Conservation (phyloP, 1,140 invertebrate species). For the Neuroterus valhalla region DNA sequence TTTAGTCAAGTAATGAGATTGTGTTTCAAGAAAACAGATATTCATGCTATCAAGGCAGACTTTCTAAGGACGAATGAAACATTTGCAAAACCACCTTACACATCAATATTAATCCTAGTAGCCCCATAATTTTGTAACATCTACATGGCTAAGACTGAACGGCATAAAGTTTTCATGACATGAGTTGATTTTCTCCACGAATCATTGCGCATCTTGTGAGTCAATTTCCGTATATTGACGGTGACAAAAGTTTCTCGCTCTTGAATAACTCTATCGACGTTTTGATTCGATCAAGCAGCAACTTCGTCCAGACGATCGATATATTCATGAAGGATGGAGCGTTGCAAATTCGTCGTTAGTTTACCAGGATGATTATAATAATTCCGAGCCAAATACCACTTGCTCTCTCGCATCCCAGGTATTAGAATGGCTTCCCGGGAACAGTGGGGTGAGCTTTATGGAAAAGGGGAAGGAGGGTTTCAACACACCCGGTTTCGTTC, state of each 20-base stretch:
- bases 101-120: neutral
- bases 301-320: neutral
- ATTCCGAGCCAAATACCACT: slow-evolving; percentile 8
- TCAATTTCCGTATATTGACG: neutral
- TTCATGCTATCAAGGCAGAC: neutral
- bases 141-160: too few species aligned
- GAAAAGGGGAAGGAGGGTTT: neutral
- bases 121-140: neutral
- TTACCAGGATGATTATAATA: neutral
- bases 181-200: neutral
- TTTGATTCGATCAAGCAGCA: neutral
- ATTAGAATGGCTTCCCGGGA: neutral
- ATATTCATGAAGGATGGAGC: neutral
- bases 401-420: neutral
- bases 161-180: neutral
- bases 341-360: neutral
- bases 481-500: slow-evolving; percentile 13
- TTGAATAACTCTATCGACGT: neutral
- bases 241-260: neutral
- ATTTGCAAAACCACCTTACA: neutral
- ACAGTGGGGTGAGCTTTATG: neutral
- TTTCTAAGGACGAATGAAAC: neutral
- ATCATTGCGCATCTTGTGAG: neutral
- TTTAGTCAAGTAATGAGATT: neutral
- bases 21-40: neutral